Percentiles rank a stretch among this genome's conserved stretches.
Conservation (phyloP, 2,113 vertebrate species). For the Geococcyx californianus region DNA sequence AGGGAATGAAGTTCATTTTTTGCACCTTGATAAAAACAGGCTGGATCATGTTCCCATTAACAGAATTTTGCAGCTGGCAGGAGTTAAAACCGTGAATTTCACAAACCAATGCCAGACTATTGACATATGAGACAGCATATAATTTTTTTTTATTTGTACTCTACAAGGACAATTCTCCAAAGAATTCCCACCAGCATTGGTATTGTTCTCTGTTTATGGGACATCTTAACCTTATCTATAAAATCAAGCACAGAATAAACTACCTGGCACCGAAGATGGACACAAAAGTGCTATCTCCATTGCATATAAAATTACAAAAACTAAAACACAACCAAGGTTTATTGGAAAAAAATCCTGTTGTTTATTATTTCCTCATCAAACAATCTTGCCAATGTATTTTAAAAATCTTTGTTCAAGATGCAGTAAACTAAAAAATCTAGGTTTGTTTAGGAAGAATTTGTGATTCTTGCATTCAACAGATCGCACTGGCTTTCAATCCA, state of each 20-base stretch:
- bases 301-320: neutral
- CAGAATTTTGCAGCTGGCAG: constrained; percentile 86
- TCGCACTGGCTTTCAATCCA: neutral
- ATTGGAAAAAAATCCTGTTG: neutral
- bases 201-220: neutral
- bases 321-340: neutral
- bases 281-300: neutral
- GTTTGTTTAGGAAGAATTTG: neutral
- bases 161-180: neutral
- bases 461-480: too few species aligned
- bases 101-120: constrained; percentile 76
- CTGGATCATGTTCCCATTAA: constrained; percentile 91
- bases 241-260: neutral
- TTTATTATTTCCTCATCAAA: neutral
- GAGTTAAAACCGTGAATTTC: constrained; percentile 84
- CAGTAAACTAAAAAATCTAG: neutral
- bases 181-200: neutral
- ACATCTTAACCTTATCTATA: neutral
- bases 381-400: neutral
- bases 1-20: constrained; percentile 87
- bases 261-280: neutral
- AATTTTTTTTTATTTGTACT: neutral
- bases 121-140: constrained; percentile 75
- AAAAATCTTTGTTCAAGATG: neutral
- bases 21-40: constrained; percentile 87